Base-by-base conservation (phyloP, 2,888 invertebrate species). In the Coenonympha arcania region DNA sequence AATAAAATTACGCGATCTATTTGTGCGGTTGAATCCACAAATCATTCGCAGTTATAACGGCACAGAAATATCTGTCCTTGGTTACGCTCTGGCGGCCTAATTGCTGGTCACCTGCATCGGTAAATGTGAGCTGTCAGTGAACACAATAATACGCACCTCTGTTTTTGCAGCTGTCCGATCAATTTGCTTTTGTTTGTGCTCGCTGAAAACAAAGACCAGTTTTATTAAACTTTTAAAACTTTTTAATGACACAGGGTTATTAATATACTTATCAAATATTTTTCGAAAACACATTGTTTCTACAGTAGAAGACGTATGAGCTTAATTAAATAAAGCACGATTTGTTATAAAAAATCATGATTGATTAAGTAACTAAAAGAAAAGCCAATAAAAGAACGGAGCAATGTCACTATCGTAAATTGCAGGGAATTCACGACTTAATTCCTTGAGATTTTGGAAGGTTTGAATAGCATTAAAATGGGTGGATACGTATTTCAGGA, bases 11-110 rank as follows among this genome's bases (percentile, higher is more conserved):
- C 48, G 57, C 55, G 57, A 62, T 66, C 61, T 66, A 30, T 41
- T 67, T 72, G 69, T 66, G 60, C 62, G 50, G 57, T 57, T 53
- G 59, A 61, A 63, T 64, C 63, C 52, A 52, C 56, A 59, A 59
- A 70, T 74, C 69, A 73, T 69, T 61, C 66, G 64, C 79, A 76
- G 79, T 79, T 81, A 79, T 71, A 73, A 69, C 66, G 64, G 69
- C 65, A 59, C 60, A 55, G 62, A 76, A 76, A 78, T 71, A 56
- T 65, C 73, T 79, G 81, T 79, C 84, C 83, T 82, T 81, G 76
- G 83, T 80, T 79, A 74, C 76, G 81, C 79, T 79, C 76, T 71
- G 65, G 50, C 70, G 66, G 63, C 67, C 71, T 79, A 77, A 82
- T 79, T 76, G 69, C 65, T 64, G 68, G 71, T 76, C 73, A 78